phyloP scores from a whole-genome alignment of 2,888 invertebrate genomes.

The Teleiodes luculella region DNA sequence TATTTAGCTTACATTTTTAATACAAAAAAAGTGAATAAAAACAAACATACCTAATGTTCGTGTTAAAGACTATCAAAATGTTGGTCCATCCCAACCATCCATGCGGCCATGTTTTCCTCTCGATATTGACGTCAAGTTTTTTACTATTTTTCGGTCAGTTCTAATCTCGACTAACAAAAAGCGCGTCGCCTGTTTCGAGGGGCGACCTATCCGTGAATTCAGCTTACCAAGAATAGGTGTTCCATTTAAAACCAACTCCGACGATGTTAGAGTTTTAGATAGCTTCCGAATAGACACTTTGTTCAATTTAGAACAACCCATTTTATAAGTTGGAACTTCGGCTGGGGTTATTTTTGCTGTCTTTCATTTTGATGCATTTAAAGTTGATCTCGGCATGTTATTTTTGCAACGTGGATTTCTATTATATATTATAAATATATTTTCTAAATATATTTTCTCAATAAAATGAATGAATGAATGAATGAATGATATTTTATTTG shows the following conservation, averaged over 20 bases:
- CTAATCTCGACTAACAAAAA: conserved; percentile 10
- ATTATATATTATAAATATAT: too few species aligned
- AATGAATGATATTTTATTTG: too few species aligned
- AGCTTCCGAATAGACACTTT: not conserved
- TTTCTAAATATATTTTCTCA: too few species aligned
- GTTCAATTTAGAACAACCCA: not conserved
- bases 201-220: not conserved
- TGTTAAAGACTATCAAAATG: too few species aligned
- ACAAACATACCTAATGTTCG: too few species aligned
- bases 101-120: too few species aligned
- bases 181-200: not conserved
- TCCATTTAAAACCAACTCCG: not conserved
- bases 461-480: too few species aligned
- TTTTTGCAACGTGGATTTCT: too few species aligned
- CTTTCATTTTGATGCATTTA: not conserved
- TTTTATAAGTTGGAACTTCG: not conserved
- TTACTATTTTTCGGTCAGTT: not conserved
- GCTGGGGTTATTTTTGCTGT: not conserved
- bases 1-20: too few species aligned
- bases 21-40: too few species aligned
- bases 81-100: too few species aligned
- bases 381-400: too few species aligned
- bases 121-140: not conserved
- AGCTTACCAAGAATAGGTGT: conserved; percentile 2
- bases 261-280: not conserved